A percentile compares a stretch with the other conserved stretches of the same genome.
Evolutionary conservation across 2,888 invertebrate species (phyloP).

Genomic region (Athalia cordata): DNA sequence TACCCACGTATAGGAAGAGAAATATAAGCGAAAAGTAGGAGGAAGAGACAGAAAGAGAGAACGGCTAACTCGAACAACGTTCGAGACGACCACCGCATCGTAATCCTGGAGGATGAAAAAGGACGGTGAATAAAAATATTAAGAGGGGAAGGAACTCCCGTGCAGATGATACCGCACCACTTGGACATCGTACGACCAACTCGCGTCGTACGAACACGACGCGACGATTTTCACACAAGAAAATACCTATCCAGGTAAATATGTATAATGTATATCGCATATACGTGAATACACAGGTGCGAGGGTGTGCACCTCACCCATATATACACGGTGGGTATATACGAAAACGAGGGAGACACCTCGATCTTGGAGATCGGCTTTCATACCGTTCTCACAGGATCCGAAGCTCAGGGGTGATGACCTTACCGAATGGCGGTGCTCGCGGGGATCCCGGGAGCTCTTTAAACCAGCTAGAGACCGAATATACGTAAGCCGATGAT

Average conservation of each 20-base stretch:
- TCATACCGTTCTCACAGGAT: constrained; percentile 67
- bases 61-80: too few species aligned
- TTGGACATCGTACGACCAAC: too few species aligned
- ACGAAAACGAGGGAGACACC: constrained; percentile 3
- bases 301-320: too few species aligned
- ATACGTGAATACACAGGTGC: too few species aligned
- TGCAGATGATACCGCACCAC: too few species aligned
- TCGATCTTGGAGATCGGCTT: constrained; percentile 60
- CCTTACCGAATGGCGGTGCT: constrained; percentile 53
- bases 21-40: background rate
- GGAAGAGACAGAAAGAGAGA: too few species aligned
- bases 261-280: too few species aligned
- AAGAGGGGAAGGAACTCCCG: too few species aligned
- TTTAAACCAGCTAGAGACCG: constrained; percentile 54
- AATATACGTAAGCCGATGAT: too few species aligned
- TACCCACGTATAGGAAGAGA: background rate
- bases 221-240: too few species aligned
- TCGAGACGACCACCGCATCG: constrained; percentile 7
- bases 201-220: too few species aligned
- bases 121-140: background rate
- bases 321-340: background rate
- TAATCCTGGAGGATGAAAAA: background rate
- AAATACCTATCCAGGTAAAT: constrained; percentile 8
- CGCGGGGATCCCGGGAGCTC: constrained; percentile 46
- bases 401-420: constrained; percentile 61